phyloP scores from a whole-genome alignment of 2,113 vertebrate species.

The Aleadryas rufinucha region DNA sequence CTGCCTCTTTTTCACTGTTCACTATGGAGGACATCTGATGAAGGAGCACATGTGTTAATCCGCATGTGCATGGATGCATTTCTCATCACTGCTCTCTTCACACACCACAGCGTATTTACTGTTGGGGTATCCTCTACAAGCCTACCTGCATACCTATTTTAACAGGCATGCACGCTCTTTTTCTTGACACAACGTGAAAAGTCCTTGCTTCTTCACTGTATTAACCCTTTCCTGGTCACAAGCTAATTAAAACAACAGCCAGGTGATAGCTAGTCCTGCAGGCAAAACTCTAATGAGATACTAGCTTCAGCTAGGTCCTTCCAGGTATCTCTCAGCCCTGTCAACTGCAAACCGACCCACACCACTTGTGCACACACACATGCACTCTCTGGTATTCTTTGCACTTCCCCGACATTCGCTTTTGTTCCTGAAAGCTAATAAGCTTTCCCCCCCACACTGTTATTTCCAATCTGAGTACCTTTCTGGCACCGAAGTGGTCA shows the following conservation, averaged over 20 bases:
- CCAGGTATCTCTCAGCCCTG: neutral
- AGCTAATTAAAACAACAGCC: neutral
- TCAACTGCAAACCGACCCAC: neutral
- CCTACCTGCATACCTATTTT: neutral
- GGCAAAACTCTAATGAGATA: neutral
- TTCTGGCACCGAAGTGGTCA: neutral
- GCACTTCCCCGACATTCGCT: neutral
- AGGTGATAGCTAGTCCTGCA: neutral
- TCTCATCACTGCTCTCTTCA: neutral
- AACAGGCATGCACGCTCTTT: neutral
- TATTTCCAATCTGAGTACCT: neutral
- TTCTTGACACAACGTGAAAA: neutral
- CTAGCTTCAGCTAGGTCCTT: neutral
- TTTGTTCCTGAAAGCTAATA: neutral
- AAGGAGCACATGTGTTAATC: rapidly evolving
- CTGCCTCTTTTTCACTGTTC: neutral
- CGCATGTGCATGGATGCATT: neutral
- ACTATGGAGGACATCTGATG: neutral
- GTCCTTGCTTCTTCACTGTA: neutral
- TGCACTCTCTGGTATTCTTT: neutral
- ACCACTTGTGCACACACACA: neutral
- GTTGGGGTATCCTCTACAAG: neutral
- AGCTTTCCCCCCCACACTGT: neutral
- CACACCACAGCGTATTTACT: neutral
- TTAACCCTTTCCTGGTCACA: neutral